Conservation (phyloP, 2,888 invertebrate genomes). For the Plagodis pulveraria region DNA sequence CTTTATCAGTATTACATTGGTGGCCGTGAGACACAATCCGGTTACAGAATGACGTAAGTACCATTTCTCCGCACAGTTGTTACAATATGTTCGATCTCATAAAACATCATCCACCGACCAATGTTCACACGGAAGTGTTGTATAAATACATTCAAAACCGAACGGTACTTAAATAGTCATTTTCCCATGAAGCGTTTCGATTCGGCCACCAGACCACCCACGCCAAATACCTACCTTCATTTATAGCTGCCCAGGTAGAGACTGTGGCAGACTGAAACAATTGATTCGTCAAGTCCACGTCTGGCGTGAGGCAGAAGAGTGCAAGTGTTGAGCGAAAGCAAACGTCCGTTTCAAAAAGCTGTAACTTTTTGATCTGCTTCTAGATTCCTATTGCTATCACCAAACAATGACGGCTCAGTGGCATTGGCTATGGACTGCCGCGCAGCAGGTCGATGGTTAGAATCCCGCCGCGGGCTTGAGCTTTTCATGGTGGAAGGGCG, state of each 20-base stretch:
- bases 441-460: too few species aligned
- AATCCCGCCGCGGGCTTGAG: too few species aligned
- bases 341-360: too few species aligned
- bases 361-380: too few species aligned
- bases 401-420: too few species aligned
- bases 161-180: slow-evolving; percentile 33
- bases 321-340: slow-evolving; percentile 28
- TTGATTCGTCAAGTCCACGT: slow-evolving; percentile 63
- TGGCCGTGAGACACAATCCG: too few species aligned
- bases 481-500: too few species aligned
- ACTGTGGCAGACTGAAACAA: slow-evolving; percentile 59
- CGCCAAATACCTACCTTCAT: slow-evolving; percentile 16
- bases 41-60: background rate
- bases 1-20: too few species aligned
- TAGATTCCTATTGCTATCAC: too few species aligned
- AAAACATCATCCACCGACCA: slow-evolving; percentile 13
- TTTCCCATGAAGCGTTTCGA: slow-evolving; percentile 29
- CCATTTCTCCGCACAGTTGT: background rate
- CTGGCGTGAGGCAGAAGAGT: slow-evolving; percentile 41
- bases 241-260: slow-evolving; percentile 23
- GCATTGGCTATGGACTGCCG: too few species aligned
- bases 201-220: slow-evolving; percentile 36
- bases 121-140: slow-evolving; percentile 29
- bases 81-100: slow-evolving; percentile 10
- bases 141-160: slow-evolving; percentile 30